These are phyloP conservation scores for Diorhabda carinulata DNA, from an alignment of 1,140 invertebrate genomes.

Conservation along the genomic window DNA sequence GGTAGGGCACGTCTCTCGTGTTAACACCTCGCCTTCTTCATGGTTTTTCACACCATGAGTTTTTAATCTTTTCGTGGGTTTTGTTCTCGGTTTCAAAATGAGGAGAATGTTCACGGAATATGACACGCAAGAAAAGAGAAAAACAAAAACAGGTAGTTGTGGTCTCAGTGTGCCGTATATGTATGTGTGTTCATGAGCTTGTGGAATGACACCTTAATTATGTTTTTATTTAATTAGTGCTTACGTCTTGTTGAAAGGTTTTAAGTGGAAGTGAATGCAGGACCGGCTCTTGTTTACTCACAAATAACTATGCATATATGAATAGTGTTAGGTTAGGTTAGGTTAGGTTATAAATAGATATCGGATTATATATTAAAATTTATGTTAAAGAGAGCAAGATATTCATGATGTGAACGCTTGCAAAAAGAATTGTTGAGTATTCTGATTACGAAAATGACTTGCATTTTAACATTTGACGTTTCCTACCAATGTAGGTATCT, in stretches of 20 bases:
- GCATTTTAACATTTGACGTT: too few relatives aligned
- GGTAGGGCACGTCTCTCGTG: conserved; percentile 1
- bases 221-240: conserved; percentile 10
- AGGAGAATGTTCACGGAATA: conserved; percentile 12
- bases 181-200: background rate
- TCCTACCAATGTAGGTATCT: too few relatives aligned
- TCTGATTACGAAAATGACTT: too few relatives aligned
- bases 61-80: conserved; percentile 15
- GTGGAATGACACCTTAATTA: conserved; percentile 12
- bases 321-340: too few relatives aligned
- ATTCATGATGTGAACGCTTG: too few relatives aligned
- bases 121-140: conserved; percentile 11
- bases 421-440: too few relatives aligned
- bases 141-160: conserved; percentile 15
- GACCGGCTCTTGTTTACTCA: too few relatives aligned
- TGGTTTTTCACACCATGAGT: conserved; percentile 12
- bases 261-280: background rate
- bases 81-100: conserved; percentile 12
- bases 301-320: too few relatives aligned
- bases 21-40: conserved; percentile 13
- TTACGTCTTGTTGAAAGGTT: background rate
- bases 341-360: too few relatives aligned
- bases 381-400: too few relatives aligned
- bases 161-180: background rate
- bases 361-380: too few relatives aligned